A percentile compares a stretch with the other conserved stretches of the same genome.
Conservation (phyloP, 2,797 vertebrate species). For the Sebastes baramenuke region DNA sequence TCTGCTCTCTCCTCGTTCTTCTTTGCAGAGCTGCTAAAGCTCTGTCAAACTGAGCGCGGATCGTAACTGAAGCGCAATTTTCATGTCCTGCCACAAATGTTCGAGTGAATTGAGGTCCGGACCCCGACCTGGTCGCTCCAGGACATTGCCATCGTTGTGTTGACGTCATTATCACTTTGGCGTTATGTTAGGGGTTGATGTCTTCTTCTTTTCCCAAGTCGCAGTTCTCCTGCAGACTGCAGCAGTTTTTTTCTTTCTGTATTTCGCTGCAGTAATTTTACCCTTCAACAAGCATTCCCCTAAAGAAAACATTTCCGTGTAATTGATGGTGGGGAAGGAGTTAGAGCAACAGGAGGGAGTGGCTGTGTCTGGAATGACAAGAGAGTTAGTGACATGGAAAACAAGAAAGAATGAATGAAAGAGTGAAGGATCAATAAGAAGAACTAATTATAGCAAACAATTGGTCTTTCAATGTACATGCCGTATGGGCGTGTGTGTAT, state of each 20-base stretch:
- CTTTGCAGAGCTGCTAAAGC: not conserved
- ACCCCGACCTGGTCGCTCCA: not conserved
- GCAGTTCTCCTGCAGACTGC: not conserved
- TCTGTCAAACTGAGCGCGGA: not conserved
- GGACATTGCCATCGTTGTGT: not conserved
- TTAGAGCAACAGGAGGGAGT: not conserved
- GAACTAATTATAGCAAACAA: not conserved
- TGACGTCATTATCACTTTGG: not conserved
- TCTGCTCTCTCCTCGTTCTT: not conserved
- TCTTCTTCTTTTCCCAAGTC: not conserved
- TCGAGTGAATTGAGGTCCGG: not conserved
- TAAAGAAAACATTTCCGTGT: not conserved
- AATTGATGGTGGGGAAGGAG: not conserved
- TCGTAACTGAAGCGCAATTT: not conserved
- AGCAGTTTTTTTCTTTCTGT: not conserved
- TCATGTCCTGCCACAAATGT: too few species aligned
- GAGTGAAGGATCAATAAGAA: not conserved
- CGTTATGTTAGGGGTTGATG: not conserved
- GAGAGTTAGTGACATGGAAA: not conserved
- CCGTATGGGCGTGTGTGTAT: not conserved
- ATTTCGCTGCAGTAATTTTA: not conserved
- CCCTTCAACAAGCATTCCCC: not conserved
- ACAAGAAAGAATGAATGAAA: not conserved
- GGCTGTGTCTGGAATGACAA: not conserved
- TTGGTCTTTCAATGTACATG: not conserved